Conservation (phyloP, 2,113 vertebrate species). For the Paradoxurus hermaphroditus region DNA sequence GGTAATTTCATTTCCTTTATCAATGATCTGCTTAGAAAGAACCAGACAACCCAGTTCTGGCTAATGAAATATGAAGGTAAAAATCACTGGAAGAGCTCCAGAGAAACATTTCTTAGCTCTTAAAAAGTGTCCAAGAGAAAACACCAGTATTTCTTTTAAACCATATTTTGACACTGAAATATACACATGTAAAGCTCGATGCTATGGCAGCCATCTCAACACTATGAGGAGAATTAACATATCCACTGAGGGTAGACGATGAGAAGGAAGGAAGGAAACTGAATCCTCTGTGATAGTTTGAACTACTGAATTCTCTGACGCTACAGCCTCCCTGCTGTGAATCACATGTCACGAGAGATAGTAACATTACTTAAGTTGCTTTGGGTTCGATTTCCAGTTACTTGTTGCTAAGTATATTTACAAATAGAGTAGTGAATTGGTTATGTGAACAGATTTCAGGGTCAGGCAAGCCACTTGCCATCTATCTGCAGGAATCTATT, state of each 20-base stretch:
- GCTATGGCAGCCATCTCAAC: not conserved
- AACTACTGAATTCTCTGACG: not conserved
- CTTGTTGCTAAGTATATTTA: not conserved
- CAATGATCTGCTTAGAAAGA: not conserved
- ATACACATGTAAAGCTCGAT: not conserved
- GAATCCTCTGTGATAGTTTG: not conserved
- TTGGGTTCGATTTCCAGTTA: not conserved
- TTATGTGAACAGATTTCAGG: not conserved
- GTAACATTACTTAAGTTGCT: not conserved
- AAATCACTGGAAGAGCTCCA: not conserved
- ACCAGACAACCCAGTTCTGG: not conserved
- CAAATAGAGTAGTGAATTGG: not conserved
- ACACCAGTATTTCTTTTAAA: not conserved
- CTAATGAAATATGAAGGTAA: not conserved
- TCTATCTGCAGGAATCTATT: not conserved
- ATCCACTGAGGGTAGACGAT: not conserved
- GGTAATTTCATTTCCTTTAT: slow-evolving; percentile 9
- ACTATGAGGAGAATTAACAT: not conserved
- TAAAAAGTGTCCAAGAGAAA: not conserved
- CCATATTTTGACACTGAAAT: slow-evolving; percentile 3
- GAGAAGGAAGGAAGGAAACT: not conserved
- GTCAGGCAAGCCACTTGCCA: not conserved
- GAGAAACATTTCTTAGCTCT: not conserved
- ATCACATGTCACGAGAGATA: not conserved
- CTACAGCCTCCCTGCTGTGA: not conserved